Base-by-base conservation (phyloP, 2,888 invertebrate species). In the Sialis lutaria region DNA sequence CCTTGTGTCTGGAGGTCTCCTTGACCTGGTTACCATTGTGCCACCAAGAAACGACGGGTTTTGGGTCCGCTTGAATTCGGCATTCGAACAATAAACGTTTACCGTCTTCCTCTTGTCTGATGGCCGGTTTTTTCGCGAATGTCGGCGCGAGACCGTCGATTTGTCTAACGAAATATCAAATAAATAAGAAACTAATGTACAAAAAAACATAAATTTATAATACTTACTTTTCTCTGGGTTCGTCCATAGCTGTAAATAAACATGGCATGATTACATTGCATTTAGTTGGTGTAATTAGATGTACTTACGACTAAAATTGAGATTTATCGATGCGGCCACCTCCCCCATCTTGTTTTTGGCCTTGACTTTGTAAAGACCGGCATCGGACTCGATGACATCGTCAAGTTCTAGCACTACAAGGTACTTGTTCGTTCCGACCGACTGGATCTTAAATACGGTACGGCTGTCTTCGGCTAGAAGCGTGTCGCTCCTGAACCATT, bases 331-430 rank as follows among this genome's bases (percentile, higher is more conserved):
- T 58, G 92, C 91, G 60, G 91, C 86, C 65, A 93, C 91, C 77
- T 95, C 93, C 64, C 96, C 96, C 76, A 89, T 88, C 72, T 88
- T 88, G 69, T 92, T 95, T 72, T 90, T 92, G 58, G 92, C 92
- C 72, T 88, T 90, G 67, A 93, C 91, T 72, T 91, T 90, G 74
- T 96, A 97, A 57, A 91, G 82, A 66, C 93, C 93, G 60, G 91
- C 91, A 67, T 93, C 92, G 55, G 82, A 82, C 76, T 92, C 92
- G 73, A 91, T 82, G 65, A 93, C 92, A 72, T 93, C 92, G 69
- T 92, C 90, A 61, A 97, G 76, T 65, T 89, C 90, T 61, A 96
- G 79, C 61, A 89, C 84, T 65, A 91, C 91, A 63, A 86, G 74
- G 69, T 83, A 92, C 67, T 88, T 88, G 70, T 87, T 88, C 57